These are phyloP conservation scores for Sardinella longiceps DNA, from an alignment of 2,797 vertebrate genomes.

Conservation along the genomic window DNA sequence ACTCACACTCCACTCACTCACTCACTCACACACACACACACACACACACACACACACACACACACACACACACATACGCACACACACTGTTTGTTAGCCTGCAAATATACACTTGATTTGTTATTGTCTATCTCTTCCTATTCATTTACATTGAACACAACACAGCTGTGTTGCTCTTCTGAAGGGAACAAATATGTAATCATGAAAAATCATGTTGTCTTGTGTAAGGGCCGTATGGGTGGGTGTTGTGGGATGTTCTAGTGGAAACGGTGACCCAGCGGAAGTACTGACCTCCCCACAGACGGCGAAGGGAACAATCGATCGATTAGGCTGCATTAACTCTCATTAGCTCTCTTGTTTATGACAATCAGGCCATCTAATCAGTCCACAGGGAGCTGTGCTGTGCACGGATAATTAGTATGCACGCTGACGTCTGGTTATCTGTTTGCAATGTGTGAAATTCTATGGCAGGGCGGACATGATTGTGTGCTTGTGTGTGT, in stretches of 20 bases:
- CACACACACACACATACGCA: no score
- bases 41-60: no score
- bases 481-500: not conserved
- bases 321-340: slow-evolving; percentile 21
- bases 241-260: not conserved
- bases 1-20: no score
- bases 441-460: slow-evolving; percentile 21
- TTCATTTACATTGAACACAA: not conserved
- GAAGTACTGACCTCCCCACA: slow-evolving; percentile 11
- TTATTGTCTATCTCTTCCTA: not conserved
- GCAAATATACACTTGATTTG: slow-evolving; percentile 1
- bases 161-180: not conserved
- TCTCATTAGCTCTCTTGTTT: slow-evolving; percentile 27
- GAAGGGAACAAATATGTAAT: not conserved
- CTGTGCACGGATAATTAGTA: not conserved
- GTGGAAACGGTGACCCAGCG: not conserved
- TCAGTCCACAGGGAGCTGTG: slow-evolving; percentile 2
- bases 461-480: not conserved
- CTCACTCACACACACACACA: no score
- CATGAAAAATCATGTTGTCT: not conserved
- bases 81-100: not conserved
- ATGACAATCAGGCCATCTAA: slow-evolving; percentile 26
- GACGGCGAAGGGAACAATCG: not conserved
- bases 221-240: no score
- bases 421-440: slow-evolving; percentile 8